Percentiles rank a stretch among this genome's conserved stretches.
These are phyloP conservation scores for Hetaerina titia DNA, from an alignment of 2,888 invertebrate genomes.

Conservation along the genomic window DNA sequence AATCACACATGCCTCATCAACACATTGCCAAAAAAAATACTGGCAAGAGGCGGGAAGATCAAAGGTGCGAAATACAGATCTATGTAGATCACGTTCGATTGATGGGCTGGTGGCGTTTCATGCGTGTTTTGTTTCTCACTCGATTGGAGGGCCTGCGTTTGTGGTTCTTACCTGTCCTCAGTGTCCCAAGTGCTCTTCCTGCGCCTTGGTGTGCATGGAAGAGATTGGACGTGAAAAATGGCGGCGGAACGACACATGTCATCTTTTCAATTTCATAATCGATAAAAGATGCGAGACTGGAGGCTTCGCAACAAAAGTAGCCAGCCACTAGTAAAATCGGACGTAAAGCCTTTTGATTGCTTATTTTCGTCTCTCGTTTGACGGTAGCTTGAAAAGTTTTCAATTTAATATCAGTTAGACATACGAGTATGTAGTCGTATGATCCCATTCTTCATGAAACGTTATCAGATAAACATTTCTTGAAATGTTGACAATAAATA, in stretches of 20 bases:
- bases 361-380: too few relatives aligned
- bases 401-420: too few relatives aligned
- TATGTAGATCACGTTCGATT: not conserved
- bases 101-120: not conserved
- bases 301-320: too few relatives aligned
- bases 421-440: too few relatives aligned
- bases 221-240: conserved; percentile 17
- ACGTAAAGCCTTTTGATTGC: too few relatives aligned
- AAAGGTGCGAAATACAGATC: not conserved
- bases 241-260: not conserved
- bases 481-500: too few relatives aligned
- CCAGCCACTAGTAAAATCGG: too few relatives aligned
- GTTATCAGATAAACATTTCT: too few relatives aligned
- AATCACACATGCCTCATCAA: conserved; percentile 23
- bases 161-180: conserved; percentile 71
- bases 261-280: not conserved
- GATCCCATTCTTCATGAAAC: too few relatives aligned
- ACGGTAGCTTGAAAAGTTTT: too few relatives aligned
- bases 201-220: conserved; percentile 70
- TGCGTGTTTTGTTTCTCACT: not conserved
- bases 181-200: conserved; percentile 71
- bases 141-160: not conserved
- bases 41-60: not conserved
- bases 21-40: conserved; percentile 19
- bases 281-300: too few relatives aligned